Conservation (phyloP, 2,888 invertebrate genomes). For the Microctonus hyperodae region DNA sequence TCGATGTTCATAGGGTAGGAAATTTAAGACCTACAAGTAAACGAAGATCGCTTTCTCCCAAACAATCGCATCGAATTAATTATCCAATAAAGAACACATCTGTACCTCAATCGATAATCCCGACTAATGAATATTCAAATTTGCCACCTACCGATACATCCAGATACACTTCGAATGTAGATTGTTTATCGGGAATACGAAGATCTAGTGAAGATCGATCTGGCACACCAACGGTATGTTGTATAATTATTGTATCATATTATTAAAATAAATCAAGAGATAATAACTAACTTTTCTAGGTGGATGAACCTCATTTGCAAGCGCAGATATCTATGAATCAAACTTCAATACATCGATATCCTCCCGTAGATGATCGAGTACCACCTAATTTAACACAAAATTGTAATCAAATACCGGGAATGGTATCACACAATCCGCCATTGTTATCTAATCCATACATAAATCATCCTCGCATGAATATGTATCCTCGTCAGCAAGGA, state of each 20-base stretch:
- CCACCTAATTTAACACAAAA: slow-evolving; percentile 50
- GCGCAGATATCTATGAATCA: slow-evolving; percentile 47
- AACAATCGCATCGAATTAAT: slow-evolving; percentile 55
- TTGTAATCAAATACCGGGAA: slow-evolving; percentile 53
- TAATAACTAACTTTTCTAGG: slow-evolving; percentile 40
- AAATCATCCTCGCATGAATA: slow-evolving; percentile 54
- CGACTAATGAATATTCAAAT: slow-evolving; percentile 58
- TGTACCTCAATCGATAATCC: slow-evolving; percentile 28
- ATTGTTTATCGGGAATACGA: slow-evolving; percentile 57
- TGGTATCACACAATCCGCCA: slow-evolving; percentile 54
- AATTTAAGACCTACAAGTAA: slow-evolving; percentile 54
- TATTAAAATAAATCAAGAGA: no score
- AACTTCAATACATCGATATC: slow-evolving; percentile 56
- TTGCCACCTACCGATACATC: slow-evolving; percentile 53
- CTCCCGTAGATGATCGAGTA: slow-evolving; percentile 59
- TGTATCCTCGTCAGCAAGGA: slow-evolving; percentile 57
- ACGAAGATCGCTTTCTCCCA: slow-evolving; percentile 56
- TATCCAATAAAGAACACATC: slow-evolving; percentile 49
- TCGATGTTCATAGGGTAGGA: slow-evolving; percentile 53
- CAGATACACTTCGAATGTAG: slow-evolving; percentile 56
- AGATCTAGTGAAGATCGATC: slow-evolving; percentile 70
- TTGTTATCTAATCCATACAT: slow-evolving; percentile 59
- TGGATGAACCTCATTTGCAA: slow-evolving; percentile 61
- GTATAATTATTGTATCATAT: no score
- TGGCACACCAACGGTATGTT: slow-evolving; percentile 74